phyloP scores from a whole-genome alignment of 1,140 invertebrate genomes.

The Zaprionus nigranus region DNA sequence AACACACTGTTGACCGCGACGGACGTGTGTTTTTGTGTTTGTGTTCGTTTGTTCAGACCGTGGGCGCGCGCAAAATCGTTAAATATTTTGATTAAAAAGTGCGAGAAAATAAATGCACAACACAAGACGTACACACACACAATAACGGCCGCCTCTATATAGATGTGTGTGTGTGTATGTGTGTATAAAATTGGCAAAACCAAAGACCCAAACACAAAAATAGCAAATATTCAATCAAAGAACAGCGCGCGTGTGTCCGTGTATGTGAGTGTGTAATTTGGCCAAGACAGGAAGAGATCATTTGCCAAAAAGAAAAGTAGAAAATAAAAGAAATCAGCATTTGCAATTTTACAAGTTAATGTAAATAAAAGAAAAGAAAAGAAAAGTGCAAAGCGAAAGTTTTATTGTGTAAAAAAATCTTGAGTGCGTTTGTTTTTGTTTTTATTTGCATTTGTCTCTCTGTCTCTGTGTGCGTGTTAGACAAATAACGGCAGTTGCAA shows the following conservation, averaged over 20 bases:
- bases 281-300: constrained; percentile 65
- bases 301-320: constrained; percentile 55
- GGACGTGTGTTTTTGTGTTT: constrained; percentile 14
- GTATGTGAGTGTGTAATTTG: constrained; percentile 44
- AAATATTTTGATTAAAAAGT: constrained; percentile 40
- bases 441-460: constrained; percentile 16
- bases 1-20: constrained; percentile 12
- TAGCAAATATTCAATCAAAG: constrained; percentile 67
- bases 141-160: background rate
- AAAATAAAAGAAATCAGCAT: constrained; percentile 33
- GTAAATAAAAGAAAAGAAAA: constrained; percentile 61
- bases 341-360: constrained; percentile 24
- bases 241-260: constrained; percentile 46
- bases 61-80: constrained; percentile 39
- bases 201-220: constrained; percentile 52
- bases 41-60: constrained; percentile 1
- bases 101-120: constrained; percentile 41
- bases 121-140: background rate
- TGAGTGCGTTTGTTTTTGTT: constrained; percentile 35
- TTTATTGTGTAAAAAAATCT: constrained; percentile 59
- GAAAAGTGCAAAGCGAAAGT: constrained; percentile 81
- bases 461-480: constrained; percentile 26
- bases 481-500: constrained; percentile 42
- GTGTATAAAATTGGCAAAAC: constrained; percentile 39
- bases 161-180: constrained; percentile 9